phyloP scores from a whole-genome alignment of 2,797 vertebrate genomes.

The Phoebastria nigripes region DNA sequence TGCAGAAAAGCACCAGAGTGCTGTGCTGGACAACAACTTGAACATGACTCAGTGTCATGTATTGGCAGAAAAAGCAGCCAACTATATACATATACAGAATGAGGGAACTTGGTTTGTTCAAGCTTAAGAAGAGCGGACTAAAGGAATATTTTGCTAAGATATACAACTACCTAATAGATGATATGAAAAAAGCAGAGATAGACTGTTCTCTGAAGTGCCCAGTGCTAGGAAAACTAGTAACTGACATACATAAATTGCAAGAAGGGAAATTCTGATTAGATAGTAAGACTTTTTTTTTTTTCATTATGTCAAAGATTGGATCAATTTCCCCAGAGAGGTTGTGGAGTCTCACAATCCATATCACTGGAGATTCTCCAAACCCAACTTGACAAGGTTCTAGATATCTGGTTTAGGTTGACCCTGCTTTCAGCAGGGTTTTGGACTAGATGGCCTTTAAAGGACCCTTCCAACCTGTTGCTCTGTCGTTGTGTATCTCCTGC shows the following conservation, averaged over 20 bases:
- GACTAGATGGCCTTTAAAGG: not conserved
- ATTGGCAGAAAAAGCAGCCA: not conserved
- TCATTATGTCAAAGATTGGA: no score
- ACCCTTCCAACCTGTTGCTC: not conserved
- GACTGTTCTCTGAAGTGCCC: not conserved
- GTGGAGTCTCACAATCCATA: not conserved
- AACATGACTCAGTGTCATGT: not conserved
- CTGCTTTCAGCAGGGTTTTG: not conserved
- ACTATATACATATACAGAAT: not conserved
- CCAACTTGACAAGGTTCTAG: not conserved
- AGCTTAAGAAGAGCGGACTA: not conserved
- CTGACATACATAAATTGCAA: not conserved
- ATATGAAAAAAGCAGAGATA: not conserved
- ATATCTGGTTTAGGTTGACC: not conserved
- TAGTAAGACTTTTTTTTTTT: no score
- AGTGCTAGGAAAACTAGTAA: not conserved
- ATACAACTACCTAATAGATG: not conserved
- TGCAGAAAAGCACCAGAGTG: not conserved
- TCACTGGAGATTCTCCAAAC: not conserved
- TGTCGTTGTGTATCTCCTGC: not conserved
- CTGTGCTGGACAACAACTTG: not conserved
- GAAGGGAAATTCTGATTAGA: not conserved
- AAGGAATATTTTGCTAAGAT: not conserved
- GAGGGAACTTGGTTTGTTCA: not conserved
- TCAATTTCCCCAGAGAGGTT: not conserved